phyloP scores from a whole-genome alignment of 2,113 vertebrate species.

The Capricornis sumatraensis region DNA sequence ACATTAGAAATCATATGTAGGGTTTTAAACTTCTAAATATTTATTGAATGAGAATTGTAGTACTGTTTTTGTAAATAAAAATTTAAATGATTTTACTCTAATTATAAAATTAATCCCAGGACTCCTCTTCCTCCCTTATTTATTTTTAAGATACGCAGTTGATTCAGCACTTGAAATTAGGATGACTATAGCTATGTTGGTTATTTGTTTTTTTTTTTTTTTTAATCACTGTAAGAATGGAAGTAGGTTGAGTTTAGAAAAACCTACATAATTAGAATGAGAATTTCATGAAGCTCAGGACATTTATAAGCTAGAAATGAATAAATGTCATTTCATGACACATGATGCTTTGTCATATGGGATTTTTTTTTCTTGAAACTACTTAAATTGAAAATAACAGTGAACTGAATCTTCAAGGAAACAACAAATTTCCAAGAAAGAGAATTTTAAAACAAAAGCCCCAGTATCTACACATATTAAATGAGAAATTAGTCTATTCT shows the following conservation, averaged over 20 bases:
- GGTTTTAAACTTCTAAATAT: neutral
- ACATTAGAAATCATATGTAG: neutral
- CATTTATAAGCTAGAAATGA: neutral
- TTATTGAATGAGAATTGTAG: neutral
- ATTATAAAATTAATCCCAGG: neutral
- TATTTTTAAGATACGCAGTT: neutral
- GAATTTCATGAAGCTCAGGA: neutral
- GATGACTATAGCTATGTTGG: neutral
- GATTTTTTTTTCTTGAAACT: neutral
- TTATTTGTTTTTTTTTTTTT: neutral
- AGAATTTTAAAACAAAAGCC: neutral
- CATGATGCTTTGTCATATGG: neutral
- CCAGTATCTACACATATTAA: neutral
- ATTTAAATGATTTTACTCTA: neutral
- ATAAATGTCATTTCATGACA: neutral
- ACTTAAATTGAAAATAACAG: neutral
- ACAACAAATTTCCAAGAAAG: neutral
- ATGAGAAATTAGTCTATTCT: neutral
- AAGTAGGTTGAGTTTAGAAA: neutral
- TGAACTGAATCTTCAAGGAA: neutral
- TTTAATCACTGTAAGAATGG: neutral
- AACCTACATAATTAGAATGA: slow-evolving; percentile 7
- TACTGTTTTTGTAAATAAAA: neutral
- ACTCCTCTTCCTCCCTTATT: neutral
- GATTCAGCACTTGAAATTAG: neutral